phyloP scores from a whole-genome alignment of 2,888 invertebrate genomes.

The Globia sparganii region DNA sequence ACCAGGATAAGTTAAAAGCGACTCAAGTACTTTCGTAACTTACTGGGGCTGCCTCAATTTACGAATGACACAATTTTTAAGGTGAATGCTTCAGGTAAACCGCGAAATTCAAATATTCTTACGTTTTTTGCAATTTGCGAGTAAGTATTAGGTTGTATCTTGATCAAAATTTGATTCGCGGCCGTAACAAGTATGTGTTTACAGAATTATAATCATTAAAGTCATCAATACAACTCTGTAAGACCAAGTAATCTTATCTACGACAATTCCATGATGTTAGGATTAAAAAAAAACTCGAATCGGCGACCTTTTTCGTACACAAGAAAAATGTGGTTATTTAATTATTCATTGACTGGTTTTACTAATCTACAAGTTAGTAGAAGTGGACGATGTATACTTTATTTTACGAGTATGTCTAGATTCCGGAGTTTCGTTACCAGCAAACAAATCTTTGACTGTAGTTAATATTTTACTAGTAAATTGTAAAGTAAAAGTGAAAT shows the following conservation, averaged over 20 bases:
- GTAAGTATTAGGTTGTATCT: too few species aligned
- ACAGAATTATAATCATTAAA: too few species aligned
- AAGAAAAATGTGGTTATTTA: constrained; percentile 12
- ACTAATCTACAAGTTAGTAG: not conserved
- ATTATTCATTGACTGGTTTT: constrained; percentile 25
- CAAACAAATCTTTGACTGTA: too few species aligned
- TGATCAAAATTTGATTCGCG: too few species aligned
- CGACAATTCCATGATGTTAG: too few species aligned
- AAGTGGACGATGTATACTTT: not conserved
- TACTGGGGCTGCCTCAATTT: not conserved
- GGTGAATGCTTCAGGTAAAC: too few species aligned
- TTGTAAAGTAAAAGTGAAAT: not conserved
- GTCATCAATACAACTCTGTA: too few species aligned
- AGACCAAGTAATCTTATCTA: too few species aligned
- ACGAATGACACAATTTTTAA: not conserved
- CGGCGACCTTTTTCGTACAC: constrained; percentile 8
- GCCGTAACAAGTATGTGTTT: too few species aligned
- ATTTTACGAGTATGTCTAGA: not conserved
- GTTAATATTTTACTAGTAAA: not conserved
- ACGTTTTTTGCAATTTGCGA: too few species aligned
- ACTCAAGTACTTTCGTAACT: not conserved
- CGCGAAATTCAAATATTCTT: too few species aligned
- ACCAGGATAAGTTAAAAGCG: too few species aligned
- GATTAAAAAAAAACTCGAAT: constrained; percentile 1
- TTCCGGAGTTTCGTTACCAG: not conserved